These are phyloP conservation scores for Platerodrilus igneus DNA, from an alignment of 2,888 invertebrate species.

Conservation along the genomic window DNA sequence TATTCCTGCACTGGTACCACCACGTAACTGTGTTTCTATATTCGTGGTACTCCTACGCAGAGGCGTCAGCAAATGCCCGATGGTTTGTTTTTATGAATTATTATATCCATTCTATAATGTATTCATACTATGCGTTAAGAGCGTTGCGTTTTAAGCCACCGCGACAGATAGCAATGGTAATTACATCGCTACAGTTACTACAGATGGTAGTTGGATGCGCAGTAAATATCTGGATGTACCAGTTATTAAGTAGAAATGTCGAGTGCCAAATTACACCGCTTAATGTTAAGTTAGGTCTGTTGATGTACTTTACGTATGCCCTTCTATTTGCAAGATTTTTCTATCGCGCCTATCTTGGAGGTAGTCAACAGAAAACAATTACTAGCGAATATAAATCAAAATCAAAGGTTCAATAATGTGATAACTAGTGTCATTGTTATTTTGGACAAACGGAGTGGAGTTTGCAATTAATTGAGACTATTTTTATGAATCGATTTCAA, in stretches of 20 bases:
- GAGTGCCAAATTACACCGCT: conserved; percentile 80
- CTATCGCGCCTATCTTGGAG: conserved; percentile 79
- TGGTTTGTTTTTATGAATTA: conserved; percentile 97
- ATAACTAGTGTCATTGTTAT: no score
- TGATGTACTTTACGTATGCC: conserved; percentile 93
- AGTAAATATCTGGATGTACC: conserved; percentile 85
- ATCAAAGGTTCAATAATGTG: no score
- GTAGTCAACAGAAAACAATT: conserved; percentile 43
- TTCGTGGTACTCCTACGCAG: conserved; percentile 90
- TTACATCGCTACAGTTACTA: conserved; percentile 82
- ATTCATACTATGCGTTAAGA: conserved; percentile 81
- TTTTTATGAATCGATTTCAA: no score
- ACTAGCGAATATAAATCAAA: no score
- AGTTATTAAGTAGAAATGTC: conserved; percentile 66
- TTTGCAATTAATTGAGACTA: no score
- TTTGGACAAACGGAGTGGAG: no score
- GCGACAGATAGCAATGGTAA: conserved; percentile 78
- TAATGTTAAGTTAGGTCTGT: conserved; percentile 82
- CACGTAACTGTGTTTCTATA: conserved; percentile 92
- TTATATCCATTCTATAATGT: conserved; percentile 88
- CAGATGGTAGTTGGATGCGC: conserved; percentile 93
- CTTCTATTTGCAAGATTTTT: conserved; percentile 91
- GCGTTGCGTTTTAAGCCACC: conserved; percentile 85
- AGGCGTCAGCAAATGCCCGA: conserved; percentile 83
- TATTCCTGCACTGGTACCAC: conserved; percentile 96